A percentile compares a stretch with the other conserved stretches of the same genome.
phyloP scores from a whole-genome alignment of 2,113 vertebrate species.

The Saguinus midas region DNA sequence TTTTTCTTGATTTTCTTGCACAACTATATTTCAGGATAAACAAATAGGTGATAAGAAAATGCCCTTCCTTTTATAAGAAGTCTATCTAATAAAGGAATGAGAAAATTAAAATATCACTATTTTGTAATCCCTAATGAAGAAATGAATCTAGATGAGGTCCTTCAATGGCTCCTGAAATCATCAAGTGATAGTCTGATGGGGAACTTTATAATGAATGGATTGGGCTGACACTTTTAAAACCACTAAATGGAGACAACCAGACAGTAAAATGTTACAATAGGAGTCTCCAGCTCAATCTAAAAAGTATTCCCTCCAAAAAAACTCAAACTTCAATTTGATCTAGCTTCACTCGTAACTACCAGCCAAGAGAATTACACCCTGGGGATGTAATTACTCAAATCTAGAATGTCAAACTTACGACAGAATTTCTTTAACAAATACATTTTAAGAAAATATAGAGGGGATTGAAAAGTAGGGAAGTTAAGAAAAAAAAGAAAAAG shows the following conservation, averaged over 20 bases:
- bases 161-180: neutral
- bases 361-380: neutral
- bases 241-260: neutral
- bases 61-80: neutral
- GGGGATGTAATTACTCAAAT: neutral
- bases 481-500: neutral
- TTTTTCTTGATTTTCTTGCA: neutral
- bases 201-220: neutral
- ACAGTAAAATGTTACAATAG: neutral
- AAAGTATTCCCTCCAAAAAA: neutral
- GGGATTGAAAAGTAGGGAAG: neutral
- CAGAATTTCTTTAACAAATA: neutral
- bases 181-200: neutral
- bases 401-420: neutral
- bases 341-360: neutral
- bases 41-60: neutral
- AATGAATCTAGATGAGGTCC: neutral
- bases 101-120: neutral
- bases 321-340: neutral
- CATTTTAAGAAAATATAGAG: neutral
- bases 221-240: neutral
- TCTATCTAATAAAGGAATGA: neutral
- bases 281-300: neutral
- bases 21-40: neutral
- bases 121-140: neutral